A percentile compares a stretch with the other conserved stretches of the same genome.
These are phyloP conservation scores for Zosterops japonicus DNA, from an alignment of 2,113 vertebrate species.

Conservation along the genomic window DNA sequence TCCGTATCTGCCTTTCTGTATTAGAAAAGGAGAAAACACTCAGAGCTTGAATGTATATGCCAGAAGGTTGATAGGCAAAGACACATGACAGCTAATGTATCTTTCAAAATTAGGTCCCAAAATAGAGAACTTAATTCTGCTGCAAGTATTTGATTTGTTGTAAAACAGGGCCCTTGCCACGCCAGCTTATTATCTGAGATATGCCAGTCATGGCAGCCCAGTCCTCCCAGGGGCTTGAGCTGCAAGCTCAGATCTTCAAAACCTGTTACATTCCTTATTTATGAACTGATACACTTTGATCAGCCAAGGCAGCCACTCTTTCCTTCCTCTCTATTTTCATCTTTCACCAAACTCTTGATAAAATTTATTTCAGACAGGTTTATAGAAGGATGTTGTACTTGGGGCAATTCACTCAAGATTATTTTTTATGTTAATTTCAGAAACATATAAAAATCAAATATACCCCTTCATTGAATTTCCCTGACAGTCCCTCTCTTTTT, in stretches of 20 bases:
- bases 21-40: neutral
- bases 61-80: neutral
- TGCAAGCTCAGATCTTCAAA: conserved; percentile 11
- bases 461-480: neutral
- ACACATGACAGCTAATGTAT: neutral
- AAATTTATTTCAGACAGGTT: neutral
- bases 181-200: neutral
- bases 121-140: neutral
- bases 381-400: neutral
- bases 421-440: neutral
- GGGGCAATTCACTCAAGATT: neutral
- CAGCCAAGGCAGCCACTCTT: neutral
- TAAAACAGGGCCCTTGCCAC: neutral
- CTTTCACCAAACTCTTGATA: neutral
- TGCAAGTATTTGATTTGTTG: neutral
- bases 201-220: neutral
- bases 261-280: conserved; percentile 28
- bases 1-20: neutral
- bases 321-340: neutral
- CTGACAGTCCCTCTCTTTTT: neutral
- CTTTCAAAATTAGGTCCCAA: neutral
- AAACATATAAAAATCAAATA: neutral
- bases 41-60: neutral
- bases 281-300: conserved; percentile 35
- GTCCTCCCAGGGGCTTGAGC: neutral